Evolutionary conservation across 2,113 vertebrate genomes (phyloP), one percentile per base, ranked within the genome.

Genomic region (Sphyrna mokarran): DNA sequence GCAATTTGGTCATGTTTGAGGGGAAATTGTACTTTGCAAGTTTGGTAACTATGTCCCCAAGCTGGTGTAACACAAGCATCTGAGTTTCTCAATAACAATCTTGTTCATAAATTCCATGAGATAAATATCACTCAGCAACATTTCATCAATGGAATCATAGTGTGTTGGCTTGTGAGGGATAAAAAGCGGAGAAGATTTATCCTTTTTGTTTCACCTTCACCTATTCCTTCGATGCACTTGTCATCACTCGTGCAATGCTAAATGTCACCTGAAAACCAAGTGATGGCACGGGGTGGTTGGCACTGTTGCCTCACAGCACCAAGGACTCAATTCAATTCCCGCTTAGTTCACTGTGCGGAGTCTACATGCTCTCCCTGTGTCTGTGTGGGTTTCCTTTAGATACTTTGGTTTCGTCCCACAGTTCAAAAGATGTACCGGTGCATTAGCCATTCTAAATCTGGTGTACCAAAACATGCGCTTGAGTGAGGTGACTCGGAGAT

Each of bases 61-160:
- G 0, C 22, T 58, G 23, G 43, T 48, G 7, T 26, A 89, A 89
- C 4, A 58, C 9, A 48, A 58, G 5, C 54, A 90, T 33, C 11
- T 61, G 61, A 18, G 8, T 22, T 68, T 37, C n/a, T 93, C 1
- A n/a, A 18, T n/a, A 91, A n/a, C 29, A 61, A n/a, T 4, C 33
- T n/a, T 29, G 26, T 26, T 91, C 3, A 18, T 90, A 14, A 63
- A 93, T 93, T 93, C 61, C 61, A 66, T 93, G 86, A 93, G 33
- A 93, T 37, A 93, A 93, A 93, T 40, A 33, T 93, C 48, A 93
- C 89, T 93, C 61, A 10, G 61, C 37, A 66, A 66, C 89, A 93
- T 93, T 93, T 37, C 54, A 90, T 16, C 54, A 61, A 61, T 16
- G 54, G 54, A 33, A 61, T 43, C 37, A 83, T 58, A 33, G 7